Evolutionary conservation across 2,797 vertebrate genomes (phyloP).

Genomic region (Gymnodraco acuticeps): DNA sequence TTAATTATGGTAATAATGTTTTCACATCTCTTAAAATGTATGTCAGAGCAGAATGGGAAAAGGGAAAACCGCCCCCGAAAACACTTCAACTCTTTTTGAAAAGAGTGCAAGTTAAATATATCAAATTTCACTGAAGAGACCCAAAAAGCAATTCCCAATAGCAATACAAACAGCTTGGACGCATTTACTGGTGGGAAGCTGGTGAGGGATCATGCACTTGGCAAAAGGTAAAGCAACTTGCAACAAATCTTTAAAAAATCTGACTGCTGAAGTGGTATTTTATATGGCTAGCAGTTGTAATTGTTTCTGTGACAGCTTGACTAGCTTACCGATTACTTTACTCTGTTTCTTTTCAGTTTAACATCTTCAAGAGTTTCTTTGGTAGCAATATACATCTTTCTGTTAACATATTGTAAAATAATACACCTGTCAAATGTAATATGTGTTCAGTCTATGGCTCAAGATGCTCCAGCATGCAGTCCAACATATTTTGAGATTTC

Average conservation of each 20-base stretch:
- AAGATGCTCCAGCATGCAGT: not conserved
- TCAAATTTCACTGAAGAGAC: not conserved
- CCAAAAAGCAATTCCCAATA: not conserved
- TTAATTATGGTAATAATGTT: constrained; percentile 40
- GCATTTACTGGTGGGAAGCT: not conserved
- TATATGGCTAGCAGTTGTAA: not conserved
- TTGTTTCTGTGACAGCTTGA: no score
- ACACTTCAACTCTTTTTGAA: not conserved
- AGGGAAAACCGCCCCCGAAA: constrained; percentile 11
- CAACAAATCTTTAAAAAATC: no score
- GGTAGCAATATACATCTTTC: no score
- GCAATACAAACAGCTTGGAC: not conserved
- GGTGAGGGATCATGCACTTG: not conserved
- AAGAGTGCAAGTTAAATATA: constrained; percentile 5
- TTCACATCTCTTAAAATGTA: constrained; percentile 22
- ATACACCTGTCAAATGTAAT: not conserved
- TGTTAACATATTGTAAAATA: not conserved
- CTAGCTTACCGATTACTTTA: no score
- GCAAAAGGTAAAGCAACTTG: not conserved
- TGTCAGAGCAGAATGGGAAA: constrained; percentile 3
- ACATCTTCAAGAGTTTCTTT: no score
- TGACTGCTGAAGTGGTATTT: not conserved
- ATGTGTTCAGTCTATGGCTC: not conserved
- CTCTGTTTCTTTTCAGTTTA: no score
- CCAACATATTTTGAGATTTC: no score